Base-by-base conservation (phyloP, 2,888 invertebrate genomes). In the Andrena haemorrhoa region DNA sequence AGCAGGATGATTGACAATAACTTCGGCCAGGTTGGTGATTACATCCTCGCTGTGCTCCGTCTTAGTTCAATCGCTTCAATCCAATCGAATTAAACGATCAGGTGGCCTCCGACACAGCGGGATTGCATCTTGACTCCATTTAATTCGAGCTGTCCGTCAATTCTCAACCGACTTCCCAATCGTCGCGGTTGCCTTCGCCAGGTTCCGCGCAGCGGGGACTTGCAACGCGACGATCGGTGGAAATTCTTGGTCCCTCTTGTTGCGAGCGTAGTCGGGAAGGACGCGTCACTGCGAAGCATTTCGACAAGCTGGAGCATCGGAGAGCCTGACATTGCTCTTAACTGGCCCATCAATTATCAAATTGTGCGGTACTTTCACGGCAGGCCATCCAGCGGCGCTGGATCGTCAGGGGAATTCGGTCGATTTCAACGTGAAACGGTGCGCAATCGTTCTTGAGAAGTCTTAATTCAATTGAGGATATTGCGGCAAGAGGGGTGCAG, bases 1-100 rank as follows among this genome's bases (percentile, higher is more conserved):
- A 81, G 41, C 58, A 56, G 51, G 64, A 83, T 41, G 79, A 75
- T 75, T 75, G 82, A 33, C 70, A 82, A 74, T 70, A 70, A 68
- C 56, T 75, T 71, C 58, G 29, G 20, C 63, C 66, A 71, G 47
- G 31, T 76, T 33, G 26, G 31, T 76, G 35, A 65, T 80, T 65
- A 64, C 49, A 56, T 60, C 49, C 20, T 72, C 26, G 71, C 80
- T 75, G n/a, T 65, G 41, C 53, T 41, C 12, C 58, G 63, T 60
- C 66, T 82, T 76, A 26, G 47, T 56, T 33, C 41, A 47, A 5
- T 10, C 35, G 61, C 56, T 78, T 78, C n/a, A 65, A 60, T 74
- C 47, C 51, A 79, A 81, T 81, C 66, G 69, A 70, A 64, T 79
- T 51, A 79, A 78, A 65, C 26, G 65, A 68, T 51, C 78, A 47